Evolutionary conservation across 2,888 invertebrate species (phyloP).

Genomic region (Rugalucina vietnamica): DNA sequence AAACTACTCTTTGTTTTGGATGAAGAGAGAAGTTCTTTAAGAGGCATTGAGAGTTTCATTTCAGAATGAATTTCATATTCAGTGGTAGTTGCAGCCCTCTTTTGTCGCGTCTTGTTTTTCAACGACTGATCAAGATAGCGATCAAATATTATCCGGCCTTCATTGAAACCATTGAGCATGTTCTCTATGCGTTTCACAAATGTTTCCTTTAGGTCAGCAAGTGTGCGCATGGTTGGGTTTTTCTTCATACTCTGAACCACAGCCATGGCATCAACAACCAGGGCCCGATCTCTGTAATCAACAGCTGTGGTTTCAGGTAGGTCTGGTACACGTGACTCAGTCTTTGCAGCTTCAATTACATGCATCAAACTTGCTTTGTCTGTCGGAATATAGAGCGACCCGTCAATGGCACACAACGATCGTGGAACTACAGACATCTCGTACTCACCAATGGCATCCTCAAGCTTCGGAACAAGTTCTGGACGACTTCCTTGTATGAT

Average conservation of each 20-base stretch:
- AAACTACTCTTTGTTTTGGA: neutral
- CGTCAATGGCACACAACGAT: neutral
- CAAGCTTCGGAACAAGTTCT: neutral
- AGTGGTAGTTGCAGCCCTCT: neutral
- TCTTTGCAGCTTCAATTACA: neutral
- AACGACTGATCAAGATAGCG: neutral
- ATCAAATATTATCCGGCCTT: neutral
- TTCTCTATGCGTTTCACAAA: neutral
- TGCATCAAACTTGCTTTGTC: neutral
- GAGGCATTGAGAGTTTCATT: neutral
- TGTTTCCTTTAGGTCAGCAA: neutral
- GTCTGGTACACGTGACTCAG: neutral
- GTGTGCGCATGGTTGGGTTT: neutral
- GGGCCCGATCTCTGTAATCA: neutral
- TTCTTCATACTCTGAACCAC: neutral
- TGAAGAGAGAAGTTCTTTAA: neutral
- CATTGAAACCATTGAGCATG: neutral
- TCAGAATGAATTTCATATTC: neutral
- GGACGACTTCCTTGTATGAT: too few relatives aligned
- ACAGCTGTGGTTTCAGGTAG: neutral
- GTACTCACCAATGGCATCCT: neutral
- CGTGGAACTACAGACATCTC: neutral
- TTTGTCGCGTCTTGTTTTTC: neutral
- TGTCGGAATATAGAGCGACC: neutral
- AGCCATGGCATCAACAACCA: neutral